Base-by-base conservation (phyloP, 1,140 invertebrate genomes). In the Ruditapes philippinarum region DNA sequence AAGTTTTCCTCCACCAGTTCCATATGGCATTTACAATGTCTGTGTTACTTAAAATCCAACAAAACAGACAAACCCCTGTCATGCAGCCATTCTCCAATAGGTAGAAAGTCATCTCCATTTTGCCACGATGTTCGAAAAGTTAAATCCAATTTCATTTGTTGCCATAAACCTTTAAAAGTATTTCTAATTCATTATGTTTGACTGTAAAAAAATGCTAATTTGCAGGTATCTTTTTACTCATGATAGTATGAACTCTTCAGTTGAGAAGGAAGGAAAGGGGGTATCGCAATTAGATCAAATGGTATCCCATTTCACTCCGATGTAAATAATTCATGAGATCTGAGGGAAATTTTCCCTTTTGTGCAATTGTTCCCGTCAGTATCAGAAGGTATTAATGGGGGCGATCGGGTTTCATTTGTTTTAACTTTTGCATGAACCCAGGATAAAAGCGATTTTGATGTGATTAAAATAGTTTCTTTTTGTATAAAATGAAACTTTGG, bases 271-370 rank as follows among this genome's bases (percentile, higher is more conserved):
- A 62, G 25, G 57, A 62, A 28, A 57, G n/a, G 22, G 25, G 57
- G n/a, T 62, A 28, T 57, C 57, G 28, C n/a, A n/a, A 28, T 49
- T 62, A 62, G 57, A 62, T 62, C 19, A 62, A 62, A 62, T n/a
- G 28, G 57, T 62, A 62, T 62, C 57, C 25, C 9, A n/a, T 62
- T 62, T 62, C 57, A 28, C 25, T 28, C 7, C n/a, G 28, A 28
- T 28, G 57, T 62, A 62, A 62, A 62, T 62, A 28, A 62, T 62
- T 62, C 57, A 62, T 62, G 57, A 62, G 57, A 62, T 62, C 57
- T 28, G 57, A 62, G 9, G 28, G 19, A 28, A n/a, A 28, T 62
- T 62, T 62, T 62, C 57, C 57, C 51, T 57, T 62, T 62, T 62
- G 57, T 62, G 25, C 57, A 62, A 62, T 62, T 62, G 57, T 62